Conservation (phyloP, 2,888 invertebrate genomes). For the Drosophila anomelani region DNA sequence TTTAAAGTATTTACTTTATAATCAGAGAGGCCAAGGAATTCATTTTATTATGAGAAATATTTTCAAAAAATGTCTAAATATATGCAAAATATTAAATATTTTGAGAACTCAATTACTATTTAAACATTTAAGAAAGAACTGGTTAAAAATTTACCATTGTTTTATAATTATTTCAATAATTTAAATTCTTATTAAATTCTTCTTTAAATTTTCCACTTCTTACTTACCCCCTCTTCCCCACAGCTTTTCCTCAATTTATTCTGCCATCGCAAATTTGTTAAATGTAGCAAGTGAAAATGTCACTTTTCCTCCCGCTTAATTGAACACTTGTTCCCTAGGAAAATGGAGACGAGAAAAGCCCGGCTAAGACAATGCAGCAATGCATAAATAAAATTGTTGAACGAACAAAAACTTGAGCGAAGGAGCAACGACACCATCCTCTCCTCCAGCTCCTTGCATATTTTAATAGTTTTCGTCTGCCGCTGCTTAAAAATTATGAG, state of each 20-base stretch:
- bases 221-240: too few species aligned
- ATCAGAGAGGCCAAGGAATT: too few species aligned
- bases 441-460: conserved; percentile 31
- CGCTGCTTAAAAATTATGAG: conserved; percentile 28
- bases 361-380: conserved; percentile 17
- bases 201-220: background rate
- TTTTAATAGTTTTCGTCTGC: conserved; percentile 60
- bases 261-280: conserved; percentile 49
- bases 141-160: background rate
- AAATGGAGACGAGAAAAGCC: conserved; percentile 17
- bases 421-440: conserved; percentile 5
- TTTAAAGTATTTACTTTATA: background rate
- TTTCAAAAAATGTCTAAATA: too few species aligned
- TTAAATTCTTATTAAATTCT: background rate
- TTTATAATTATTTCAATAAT: background rate
- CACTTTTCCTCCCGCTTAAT: conserved; percentile 60
- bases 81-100: too few species aligned
- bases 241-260: conserved; percentile 2
- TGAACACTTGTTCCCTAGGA: conserved; percentile 54
- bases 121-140: too few species aligned
- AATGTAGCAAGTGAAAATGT: conserved; percentile 63
- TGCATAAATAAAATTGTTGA: conserved; percentile 4
- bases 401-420: background rate
- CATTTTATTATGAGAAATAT: too few species aligned
- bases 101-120: too few species aligned